A percentile compares a stretch with the other conserved stretches of the same genome.
phyloP scores from a whole-genome alignment of 2,888 invertebrate species.

The Eupeodes latifasciatus region DNA sequence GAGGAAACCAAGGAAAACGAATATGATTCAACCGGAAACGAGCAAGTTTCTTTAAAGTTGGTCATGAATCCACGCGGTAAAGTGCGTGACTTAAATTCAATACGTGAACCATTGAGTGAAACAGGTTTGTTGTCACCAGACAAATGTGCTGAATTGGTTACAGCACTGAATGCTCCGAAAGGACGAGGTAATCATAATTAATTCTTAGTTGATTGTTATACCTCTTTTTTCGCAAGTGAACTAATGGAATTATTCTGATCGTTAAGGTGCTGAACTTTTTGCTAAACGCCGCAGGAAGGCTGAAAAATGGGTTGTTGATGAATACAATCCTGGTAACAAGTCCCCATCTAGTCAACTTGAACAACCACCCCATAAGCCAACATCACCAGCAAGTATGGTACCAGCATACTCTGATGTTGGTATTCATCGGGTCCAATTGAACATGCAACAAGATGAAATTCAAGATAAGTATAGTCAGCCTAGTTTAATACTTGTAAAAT shows the following conservation, averaged over 20 bases:
- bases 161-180: conserved; percentile 90
- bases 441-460: conserved; percentile 87
- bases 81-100: conserved; percentile 88
- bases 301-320: conserved; percentile 93
- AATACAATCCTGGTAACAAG: conserved; percentile 85
- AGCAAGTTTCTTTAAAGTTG: conserved; percentile 86
- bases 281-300: conserved; percentile 93
- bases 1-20: conserved; percentile 81
- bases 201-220: neutral
- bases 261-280: conserved; percentile 91
- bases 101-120: conserved; percentile 88
- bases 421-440: conserved; percentile 86
- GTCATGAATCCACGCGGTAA: conserved; percentile 92
- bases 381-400: conserved; percentile 82
- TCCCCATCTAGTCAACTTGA: conserved; percentile 82
- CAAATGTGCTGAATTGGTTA: conserved; percentile 90
- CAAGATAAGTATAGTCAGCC: conserved; percentile 86
- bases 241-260: neutral
- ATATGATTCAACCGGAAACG: conserved; percentile 77
- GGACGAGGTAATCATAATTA: conserved; percentile 87
- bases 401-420: conserved; percentile 86
- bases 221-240: neutral
- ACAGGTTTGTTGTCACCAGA: conserved; percentile 89
- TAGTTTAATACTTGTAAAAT: conserved; percentile 87
- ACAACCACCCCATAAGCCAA: conserved; percentile 79